A percentile compares a stretch with the other conserved stretches of the same genome.
Evolutionary conservation across 2,113 vertebrate species (phyloP).

Genomic region (Zapus hudsonius): DNA sequence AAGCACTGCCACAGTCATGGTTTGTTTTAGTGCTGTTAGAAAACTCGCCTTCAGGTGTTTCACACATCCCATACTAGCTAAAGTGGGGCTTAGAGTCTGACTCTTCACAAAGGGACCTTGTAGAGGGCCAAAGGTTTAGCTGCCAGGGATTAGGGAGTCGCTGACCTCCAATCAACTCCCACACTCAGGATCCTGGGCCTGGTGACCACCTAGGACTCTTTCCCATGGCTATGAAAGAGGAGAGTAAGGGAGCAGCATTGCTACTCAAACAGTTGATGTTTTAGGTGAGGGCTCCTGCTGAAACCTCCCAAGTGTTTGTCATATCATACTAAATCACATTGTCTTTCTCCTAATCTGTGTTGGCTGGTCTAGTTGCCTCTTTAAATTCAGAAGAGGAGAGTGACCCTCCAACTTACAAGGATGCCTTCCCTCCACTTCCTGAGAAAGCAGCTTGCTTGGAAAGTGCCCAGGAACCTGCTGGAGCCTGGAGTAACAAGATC

Average conservation of each 20-base stretch:
- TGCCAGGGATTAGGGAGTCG: not conserved
- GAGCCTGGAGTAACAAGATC: conserved; percentile 97
- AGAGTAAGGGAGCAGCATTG: not conserved
- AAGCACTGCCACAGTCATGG: too few relatives aligned
- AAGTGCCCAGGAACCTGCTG: conserved; percentile 90
- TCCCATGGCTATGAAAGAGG: not conserved
- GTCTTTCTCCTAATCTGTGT: conserved; percentile 38
- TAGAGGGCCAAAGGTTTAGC: too few relatives aligned
- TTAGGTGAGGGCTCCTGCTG: not conserved
- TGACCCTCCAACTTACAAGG: conserved; percentile 97
- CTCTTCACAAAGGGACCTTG: rapidly evolving
- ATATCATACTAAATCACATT: not conserved
- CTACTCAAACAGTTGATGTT: not conserved
- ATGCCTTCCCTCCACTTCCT: conserved; percentile 98
- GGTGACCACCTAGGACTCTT: not conserved
- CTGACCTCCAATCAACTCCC: too few relatives aligned
- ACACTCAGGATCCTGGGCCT: not conserved
- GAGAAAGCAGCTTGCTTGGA: conserved; percentile 95
- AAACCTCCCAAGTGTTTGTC: not conserved
- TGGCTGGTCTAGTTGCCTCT: conserved; percentile 85
- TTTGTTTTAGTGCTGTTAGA: not conserved
- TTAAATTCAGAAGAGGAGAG: conserved; percentile 94
- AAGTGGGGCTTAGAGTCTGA: too few relatives aligned
- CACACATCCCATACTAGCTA: not conserved
- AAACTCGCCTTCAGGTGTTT: not conserved